Evolutionary conservation across 2,113 vertebrate genomes (phyloP).

Genomic region (Sinocyclocheilus anshuiensis): DNA sequence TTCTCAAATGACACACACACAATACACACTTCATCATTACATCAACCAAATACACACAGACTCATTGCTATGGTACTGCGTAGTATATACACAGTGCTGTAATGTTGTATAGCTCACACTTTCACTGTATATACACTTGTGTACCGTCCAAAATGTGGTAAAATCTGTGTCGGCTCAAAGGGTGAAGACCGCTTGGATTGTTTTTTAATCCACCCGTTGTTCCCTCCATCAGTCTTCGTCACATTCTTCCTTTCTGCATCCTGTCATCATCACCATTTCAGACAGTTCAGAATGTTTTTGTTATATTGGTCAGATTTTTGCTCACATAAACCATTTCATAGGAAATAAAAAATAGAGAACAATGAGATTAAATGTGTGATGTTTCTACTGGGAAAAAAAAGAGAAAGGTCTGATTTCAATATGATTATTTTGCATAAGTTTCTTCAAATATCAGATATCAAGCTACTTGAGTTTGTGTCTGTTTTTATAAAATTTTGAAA

Average conservation of each 20-base stretch:
- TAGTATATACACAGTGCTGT: slow-evolving; percentile 13
- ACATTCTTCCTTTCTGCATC: slow-evolving; percentile 47
- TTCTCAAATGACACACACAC: slow-evolving; percentile 73
- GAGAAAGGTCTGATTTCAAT: too few species aligned
- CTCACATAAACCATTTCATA: not conserved
- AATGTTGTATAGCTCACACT: slow-evolving; percentile 10
- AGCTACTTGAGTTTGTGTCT: too few species aligned
- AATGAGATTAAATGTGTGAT: too few species aligned
- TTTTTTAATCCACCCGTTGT: slow-evolving; percentile 44
- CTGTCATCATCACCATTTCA: slow-evolving; percentile 34
- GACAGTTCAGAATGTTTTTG: slow-evolving; percentile 6
- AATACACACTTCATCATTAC: slow-evolving; percentile 40
- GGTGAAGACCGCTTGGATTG: slow-evolving; percentile 31
- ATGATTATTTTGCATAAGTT: too few species aligned
- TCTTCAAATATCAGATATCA: too few species aligned
- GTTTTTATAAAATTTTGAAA: too few species aligned
- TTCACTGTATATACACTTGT: slow-evolving; percentile 42
- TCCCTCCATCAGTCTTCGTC: slow-evolving; percentile 46
- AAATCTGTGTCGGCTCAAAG: slow-evolving; percentile 42
- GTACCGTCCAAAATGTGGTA: slow-evolving; percentile 5
- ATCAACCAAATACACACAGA: slow-evolving; percentile 35
- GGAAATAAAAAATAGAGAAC: too few species aligned
- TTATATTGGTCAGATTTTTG: not conserved
- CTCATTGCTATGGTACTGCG: slow-evolving; percentile 5
- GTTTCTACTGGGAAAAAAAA: too few species aligned